These are phyloP conservation scores for Lepilemur septentrionalis DNA, from an alignment of 2,797 vertebrate species.

Conservation along the genomic window DNA sequence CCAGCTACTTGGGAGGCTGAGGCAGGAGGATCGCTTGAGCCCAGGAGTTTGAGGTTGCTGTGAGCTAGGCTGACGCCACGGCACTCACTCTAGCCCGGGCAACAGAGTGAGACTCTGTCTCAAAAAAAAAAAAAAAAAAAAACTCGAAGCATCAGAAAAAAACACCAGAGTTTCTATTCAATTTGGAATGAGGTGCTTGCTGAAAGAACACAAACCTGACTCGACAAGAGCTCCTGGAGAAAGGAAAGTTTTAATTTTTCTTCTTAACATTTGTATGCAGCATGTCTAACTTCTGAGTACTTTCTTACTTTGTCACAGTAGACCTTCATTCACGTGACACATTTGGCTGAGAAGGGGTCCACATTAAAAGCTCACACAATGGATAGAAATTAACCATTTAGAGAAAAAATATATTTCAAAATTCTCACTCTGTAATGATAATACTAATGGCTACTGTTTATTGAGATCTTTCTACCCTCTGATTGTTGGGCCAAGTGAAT, in stretches of 20 bases:
- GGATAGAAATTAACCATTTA: slow-evolving; percentile 7
- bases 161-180: background rate
- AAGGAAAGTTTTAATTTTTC: background rate
- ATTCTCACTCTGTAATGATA: no score
- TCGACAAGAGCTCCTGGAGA: background rate
- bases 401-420: background rate
- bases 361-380: background rate
- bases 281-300: background rate
- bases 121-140: no score
- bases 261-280: background rate
- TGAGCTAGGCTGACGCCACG: no score
- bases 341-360: background rate
- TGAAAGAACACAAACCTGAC: background rate
- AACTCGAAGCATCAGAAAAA: background rate
- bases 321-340: background rate
- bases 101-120: no score
- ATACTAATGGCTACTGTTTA: background rate
- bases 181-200: background rate
- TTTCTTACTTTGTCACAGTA: background rate
- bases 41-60: no score
- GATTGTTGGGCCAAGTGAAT: background rate
- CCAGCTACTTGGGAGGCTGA: no score
- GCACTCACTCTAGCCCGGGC: no score
- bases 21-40: no score
- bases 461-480: background rate